Base-by-base conservation (phyloP, 2,888 invertebrate genomes). In the Sialis lutaria region DNA sequence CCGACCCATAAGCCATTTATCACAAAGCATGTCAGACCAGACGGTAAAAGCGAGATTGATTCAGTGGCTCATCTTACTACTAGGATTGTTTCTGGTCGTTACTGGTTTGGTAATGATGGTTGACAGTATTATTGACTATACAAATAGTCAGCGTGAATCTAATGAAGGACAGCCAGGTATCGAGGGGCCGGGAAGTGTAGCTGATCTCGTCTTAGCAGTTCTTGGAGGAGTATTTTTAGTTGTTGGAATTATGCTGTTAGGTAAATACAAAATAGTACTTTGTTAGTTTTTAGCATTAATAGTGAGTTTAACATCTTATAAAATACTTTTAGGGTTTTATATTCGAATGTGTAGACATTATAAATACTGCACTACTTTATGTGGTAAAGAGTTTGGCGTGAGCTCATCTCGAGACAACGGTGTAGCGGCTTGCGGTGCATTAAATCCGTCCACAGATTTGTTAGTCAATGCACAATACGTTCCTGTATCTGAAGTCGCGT, bases 391-490 rank as follows among this genome's bases (percentile, higher is more conserved):
- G 51, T 64, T 72, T 50, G 72, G 72, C 50, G 69, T 72, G 55
- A 70, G 73, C 51, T 68, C 70, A 22, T 67, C 65, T 7, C 64
- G 70, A 39, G 67, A 71, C 50, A 69, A 68, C 32, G 58, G 59
- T 39, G 58, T 58, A 0, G 70, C 69, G 1, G 69, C 69, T 1
- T 72, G 77, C 33, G 69, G 78, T 40, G 79, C 79, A 1, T 70
- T 81, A 47, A 82, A 82, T 66, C 83, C 83, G 44, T 82, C 82
- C 42, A 83, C 82, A 34, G 83, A 83, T 68, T 74, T 82, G 33
- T 67, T 83, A 54, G 82, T 83, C 44, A 65, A 67, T 50, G 81
- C 81, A 33, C 82, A 82, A 64, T 82, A 83, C 66, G 82, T 79
- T 42, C 81, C 82, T 1, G 80, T 82, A 12, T 74, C 81, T 35